Base-by-base conservation (phyloP, 2,888 invertebrate species). In the Trachelus troglodyta region DNA sequence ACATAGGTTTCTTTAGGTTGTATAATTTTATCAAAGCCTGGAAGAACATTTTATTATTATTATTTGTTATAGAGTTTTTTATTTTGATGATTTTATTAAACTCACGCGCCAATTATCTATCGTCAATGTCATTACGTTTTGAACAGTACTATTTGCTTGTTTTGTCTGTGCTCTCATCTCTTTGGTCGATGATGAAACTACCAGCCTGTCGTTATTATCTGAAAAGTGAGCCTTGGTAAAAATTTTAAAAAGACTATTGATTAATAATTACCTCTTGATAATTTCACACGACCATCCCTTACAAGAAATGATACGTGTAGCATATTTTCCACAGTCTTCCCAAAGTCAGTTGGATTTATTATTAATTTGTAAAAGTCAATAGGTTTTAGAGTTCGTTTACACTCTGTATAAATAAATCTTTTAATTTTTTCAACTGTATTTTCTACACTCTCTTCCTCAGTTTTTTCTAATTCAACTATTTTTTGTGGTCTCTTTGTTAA, bases 221-320 rank as follows among this genome's bases (percentile, higher is more conserved):
- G 75, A n/a, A 74, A 78, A 31, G 33, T 75, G 69, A 77, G 12
- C 6, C 4, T 15, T 69, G 56, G 69, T 69, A 11, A 73, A 34
- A 34, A 40, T 73, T 30, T 34, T 12, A 71, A 73, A 69, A 69
- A 40, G 56, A 75, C 11, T 11, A 75, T 74, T 71, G 23, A 11
- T 3, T 71, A 69, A 37, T 40, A 74, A 84, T 90, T 84, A 94
- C 94, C 93, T 77, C 93, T 86, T 30, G 91, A 86, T 11, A 95
- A 88, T 74, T 92, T 88, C 0, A 94, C 89, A 79, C 91, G 89
- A 0, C 94, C 94, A 85, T 95, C 94, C 75, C 93, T 89, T 0
- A 94, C 92, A 4, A 95, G 91, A 90, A 95, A 95, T 0, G 95
- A 93, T n/a, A 94, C 92, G 84, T 95, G 93, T 90, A 95, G 93